Evolutionary conservation across 2,888 invertebrate genomes (phyloP).

Genomic region (Metopia argyrocephala): DNA sequence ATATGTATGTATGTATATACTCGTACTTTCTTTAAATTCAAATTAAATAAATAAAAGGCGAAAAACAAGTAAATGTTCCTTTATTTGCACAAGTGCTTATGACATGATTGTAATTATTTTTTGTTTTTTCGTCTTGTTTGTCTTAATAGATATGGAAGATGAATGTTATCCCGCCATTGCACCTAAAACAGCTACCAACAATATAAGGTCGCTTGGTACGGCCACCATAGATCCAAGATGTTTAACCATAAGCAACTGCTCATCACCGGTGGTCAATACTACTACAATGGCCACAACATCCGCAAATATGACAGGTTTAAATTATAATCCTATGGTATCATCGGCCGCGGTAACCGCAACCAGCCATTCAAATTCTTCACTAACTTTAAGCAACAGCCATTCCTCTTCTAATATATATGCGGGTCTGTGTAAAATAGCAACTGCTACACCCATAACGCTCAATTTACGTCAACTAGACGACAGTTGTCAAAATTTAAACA

Average conservation of each 20-base stretch:
- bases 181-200: slow-evolving; percentile 82
- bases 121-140: slow-evolving; percentile 3
- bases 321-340: slow-evolving; percentile 55
- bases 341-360: slow-evolving; percentile 59
- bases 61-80: background rate
- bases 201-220: slow-evolving; percentile 69
- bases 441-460: slow-evolving; percentile 67
- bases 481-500: slow-evolving; percentile 40
- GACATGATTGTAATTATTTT: background rate
- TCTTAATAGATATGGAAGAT: slow-evolving; percentile 89
- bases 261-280: slow-evolving; percentile 65
- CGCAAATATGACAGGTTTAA: slow-evolving; percentile 36
- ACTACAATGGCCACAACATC: slow-evolving; percentile 53
- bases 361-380: slow-evolving; percentile 56
- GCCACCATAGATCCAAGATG: slow-evolving; percentile 73
- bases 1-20: background rate
- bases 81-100: slow-evolving; percentile 22
- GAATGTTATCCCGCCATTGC: slow-evolving; percentile 92
- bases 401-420: slow-evolving; percentile 64
- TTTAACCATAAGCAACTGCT: slow-evolving; percentile 67
- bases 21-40: background rate
- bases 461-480: slow-evolving; percentile 66
- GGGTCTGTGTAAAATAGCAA: slow-evolving; percentile 64
- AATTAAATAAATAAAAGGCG: background rate
- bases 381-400: slow-evolving; percentile 54